Evolutionary conservation across 2,113 vertebrate genomes (phyloP).

Genomic region (Larimichthys polyactis): DNA sequence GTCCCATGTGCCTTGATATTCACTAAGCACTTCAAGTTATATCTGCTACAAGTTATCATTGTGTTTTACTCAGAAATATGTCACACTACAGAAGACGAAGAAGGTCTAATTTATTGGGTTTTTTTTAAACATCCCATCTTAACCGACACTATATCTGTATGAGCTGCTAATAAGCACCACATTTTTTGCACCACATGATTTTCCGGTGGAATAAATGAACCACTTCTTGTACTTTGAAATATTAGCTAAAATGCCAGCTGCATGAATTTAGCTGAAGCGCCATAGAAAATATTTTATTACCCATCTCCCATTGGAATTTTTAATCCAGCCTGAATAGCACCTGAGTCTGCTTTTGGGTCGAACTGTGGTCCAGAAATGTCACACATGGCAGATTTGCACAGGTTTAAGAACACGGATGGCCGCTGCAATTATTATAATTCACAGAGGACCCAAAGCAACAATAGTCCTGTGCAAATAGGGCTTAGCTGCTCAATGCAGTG

Average conservation of each 20-base stretch:
- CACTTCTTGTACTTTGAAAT: not conserved
- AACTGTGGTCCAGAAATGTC: conserved; percentile 45
- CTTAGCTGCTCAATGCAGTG: conserved; percentile 15
- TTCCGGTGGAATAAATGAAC: not conserved
- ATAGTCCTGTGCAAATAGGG: conserved; percentile 13
- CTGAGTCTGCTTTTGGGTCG: conserved; percentile 9
- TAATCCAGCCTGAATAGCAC: conserved; percentile 37
- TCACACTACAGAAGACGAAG: not conserved
- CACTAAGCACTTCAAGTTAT: not conserved
- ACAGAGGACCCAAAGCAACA: conserved; percentile 32
- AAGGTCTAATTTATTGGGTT: not conserved
- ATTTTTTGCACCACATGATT: not conserved
- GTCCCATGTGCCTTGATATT: not conserved
- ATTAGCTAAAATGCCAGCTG: conserved; percentile 7
- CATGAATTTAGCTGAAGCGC: conserved; percentile 19
- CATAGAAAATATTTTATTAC: conserved; percentile 19
- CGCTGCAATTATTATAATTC: conserved; percentile 37
- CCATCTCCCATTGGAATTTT: conserved; percentile 19
- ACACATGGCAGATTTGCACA: conserved; percentile 29
- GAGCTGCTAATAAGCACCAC: not conserved
- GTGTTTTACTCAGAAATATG: too few relatives aligned
- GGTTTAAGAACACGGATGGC: conserved; percentile 33
- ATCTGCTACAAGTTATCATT: not conserved
- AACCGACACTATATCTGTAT: not conserved
- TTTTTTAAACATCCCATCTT: not conserved